Percentiles rank a stretch among this genome's conserved stretches.
These are phyloP conservation scores for Pipra filicauda DNA, from an alignment of 2,113 vertebrate species.

Conservation along the genomic window DNA sequence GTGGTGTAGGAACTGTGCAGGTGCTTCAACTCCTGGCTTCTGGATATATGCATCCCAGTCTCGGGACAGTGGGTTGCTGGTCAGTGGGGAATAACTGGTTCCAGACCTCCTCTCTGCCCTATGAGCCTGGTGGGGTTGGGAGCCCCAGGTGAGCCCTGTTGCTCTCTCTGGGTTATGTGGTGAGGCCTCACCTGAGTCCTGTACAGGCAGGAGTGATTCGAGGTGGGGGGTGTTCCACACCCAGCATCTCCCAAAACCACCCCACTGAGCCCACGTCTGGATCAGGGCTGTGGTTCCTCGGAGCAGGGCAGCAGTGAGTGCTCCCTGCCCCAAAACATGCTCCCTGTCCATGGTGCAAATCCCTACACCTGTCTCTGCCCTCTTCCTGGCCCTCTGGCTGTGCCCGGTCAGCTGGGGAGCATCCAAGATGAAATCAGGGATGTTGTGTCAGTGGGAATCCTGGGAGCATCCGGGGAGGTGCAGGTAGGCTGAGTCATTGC, in stretches of 20 bases:
- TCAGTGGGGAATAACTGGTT: neutral
- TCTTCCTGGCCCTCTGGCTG: neutral
- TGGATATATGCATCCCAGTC: neutral
- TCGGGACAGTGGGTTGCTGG: neutral
- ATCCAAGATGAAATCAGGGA: neutral
- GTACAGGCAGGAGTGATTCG: accelerated
- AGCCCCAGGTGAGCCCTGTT: neutral
- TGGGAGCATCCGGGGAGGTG: neutral
- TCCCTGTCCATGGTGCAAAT: neutral
- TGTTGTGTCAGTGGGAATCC: neutral
- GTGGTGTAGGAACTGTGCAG: accelerated
- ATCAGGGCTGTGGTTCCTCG: accelerated
- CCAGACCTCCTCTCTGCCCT: neutral
- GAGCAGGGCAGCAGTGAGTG: neutral
- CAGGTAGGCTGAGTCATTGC: neutral
- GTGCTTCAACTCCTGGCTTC: accelerated
- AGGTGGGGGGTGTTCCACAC: neutral
- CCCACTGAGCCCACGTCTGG: accelerated
- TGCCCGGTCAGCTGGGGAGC: accelerated
- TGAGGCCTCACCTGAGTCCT: neutral
- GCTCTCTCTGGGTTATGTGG: accelerated
- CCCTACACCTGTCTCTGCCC: accelerated
- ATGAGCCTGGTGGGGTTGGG: accelerated
- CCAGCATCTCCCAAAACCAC: neutral
- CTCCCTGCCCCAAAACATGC: neutral